Conservation (phyloP, 2,113 vertebrate genomes). For the Ctenomys sociabilis region DNA sequence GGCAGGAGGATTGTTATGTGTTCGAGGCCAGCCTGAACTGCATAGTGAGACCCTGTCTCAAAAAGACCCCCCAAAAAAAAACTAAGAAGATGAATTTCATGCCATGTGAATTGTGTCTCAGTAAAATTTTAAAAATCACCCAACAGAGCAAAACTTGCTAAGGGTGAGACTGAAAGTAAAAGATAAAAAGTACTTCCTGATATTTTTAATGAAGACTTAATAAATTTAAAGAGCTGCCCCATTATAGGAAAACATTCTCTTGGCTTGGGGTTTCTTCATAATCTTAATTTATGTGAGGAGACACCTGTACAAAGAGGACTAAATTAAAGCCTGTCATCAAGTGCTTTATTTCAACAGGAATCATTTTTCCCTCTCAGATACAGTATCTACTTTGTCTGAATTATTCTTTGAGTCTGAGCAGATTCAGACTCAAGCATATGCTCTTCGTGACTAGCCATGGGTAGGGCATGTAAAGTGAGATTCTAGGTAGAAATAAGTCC, state of each 20-base stretch:
- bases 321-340: constrained; percentile 43
- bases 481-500: constrained; percentile 55
- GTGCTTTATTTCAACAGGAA: constrained; percentile 47
- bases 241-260: constrained; percentile 24
- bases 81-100: constrained; percentile 38
- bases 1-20: too few species aligned
- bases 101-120: constrained; percentile 46
- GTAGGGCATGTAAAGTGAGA: constrained; percentile 46
- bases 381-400: constrained; percentile 41
- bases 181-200: constrained; percentile 6
- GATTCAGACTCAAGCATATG: not conserved
- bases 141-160: constrained; percentile 5
- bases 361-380: not conserved
- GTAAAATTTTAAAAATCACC: constrained; percentile 38
- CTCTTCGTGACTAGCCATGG: not conserved
- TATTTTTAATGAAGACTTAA: constrained; percentile 43
- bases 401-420: constrained; percentile 50
- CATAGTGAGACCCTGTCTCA: too few species aligned
- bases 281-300: constrained; percentile 51
- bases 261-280: constrained; percentile 53
- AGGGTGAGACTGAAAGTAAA: constrained; percentile 44
- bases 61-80: too few species aligned
- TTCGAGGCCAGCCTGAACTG: too few species aligned
- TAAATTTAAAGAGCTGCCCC: constrained; percentile 47
- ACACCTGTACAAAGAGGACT: constrained; percentile 46